A percentile compares a stretch with the other conserved stretches of the same genome.
These are phyloP conservation scores for Lysandra bellargus DNA, from an alignment of 2,888 invertebrate species.

Conservation along the genomic window DNA sequence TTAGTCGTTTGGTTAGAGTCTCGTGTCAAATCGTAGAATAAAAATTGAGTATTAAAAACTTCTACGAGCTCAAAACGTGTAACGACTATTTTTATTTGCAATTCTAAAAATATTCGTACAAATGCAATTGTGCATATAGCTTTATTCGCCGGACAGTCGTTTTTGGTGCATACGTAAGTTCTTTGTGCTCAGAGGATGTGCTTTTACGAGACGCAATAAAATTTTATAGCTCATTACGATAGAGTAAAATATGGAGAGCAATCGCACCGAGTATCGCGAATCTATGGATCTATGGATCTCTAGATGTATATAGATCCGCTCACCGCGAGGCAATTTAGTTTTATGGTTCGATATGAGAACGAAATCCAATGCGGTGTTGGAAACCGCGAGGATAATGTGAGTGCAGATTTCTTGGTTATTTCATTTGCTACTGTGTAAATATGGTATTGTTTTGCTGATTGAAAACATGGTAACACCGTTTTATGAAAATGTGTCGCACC, in stretches of 20 bases:
- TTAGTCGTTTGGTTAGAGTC: background rate
- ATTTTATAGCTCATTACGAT: conserved; percentile 70
- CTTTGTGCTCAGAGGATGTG: conserved; percentile 55
- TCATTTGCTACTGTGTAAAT: conserved; percentile 11
- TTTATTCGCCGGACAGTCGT: background rate
- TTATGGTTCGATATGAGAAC: conserved; percentile 40
- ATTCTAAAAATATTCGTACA: background rate
- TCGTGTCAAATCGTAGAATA: background rate
- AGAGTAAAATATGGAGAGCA: conserved; percentile 62
- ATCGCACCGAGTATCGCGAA: conserved; percentile 49
- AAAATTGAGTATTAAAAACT: background rate
- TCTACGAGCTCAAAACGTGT: background rate
- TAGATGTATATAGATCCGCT: conserved; percentile 22
- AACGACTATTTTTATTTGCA: background rate
- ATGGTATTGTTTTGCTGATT: background rate
- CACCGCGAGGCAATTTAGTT: conserved; percentile 36
- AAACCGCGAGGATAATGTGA: conserved; percentile 46
- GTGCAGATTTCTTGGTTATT: conserved; percentile 11
- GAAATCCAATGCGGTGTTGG: conserved; percentile 61
- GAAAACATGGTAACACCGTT: background rate
- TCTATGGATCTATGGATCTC: background rate
- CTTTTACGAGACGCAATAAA: conserved; percentile 66
- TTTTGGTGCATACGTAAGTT: conserved; percentile 41
- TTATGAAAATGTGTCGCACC: no score
- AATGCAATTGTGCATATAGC: conserved; percentile 2